Percentiles rank a stretch among this genome's conserved stretches.
phyloP scores from a whole-genome alignment of 2,797 vertebrate genomes.

The Halcyon smyrnensis region DNA sequence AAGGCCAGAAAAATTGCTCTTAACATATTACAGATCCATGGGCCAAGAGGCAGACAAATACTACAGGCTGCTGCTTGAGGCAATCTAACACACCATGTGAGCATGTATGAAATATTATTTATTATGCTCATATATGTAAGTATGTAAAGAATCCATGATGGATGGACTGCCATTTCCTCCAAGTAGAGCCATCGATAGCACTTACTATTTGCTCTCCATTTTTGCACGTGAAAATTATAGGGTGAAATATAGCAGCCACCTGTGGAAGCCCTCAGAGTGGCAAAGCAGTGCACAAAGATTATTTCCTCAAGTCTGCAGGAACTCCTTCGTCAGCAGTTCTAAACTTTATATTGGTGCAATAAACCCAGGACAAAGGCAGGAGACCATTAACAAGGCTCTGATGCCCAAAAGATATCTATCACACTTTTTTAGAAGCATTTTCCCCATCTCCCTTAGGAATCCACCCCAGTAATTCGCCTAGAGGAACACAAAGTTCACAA shows the following conservation, averaged over 20 bases:
- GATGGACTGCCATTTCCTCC: neutral
- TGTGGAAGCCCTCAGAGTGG: neutral
- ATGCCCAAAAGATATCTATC: constrained; percentile 42
- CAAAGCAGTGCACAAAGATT: neutral
- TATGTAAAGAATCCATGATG: neutral
- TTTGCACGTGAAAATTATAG: neutral
- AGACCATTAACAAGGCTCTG: constrained; percentile 61
- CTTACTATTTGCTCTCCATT: neutral
- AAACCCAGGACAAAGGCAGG: constrained; percentile 54
- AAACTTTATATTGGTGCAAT: constrained; percentile 10
- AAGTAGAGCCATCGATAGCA: neutral
- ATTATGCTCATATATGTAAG: neutral
- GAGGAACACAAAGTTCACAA: constrained; percentile 37
- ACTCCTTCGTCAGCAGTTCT: constrained; percentile 49
- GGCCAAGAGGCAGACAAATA: neutral
- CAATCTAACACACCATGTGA: neutral
- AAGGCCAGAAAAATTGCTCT: neutral
- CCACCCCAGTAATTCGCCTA: constrained; percentile 31
- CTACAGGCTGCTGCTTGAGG: neutral
- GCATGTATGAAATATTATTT: neutral
- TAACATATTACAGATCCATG: neutral
- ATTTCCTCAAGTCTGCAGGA: neutral
- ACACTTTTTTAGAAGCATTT: constrained; percentile 11
- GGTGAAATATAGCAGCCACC: neutral
- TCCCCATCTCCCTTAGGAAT: constrained; percentile 27